Evolutionary conservation across 2,113 vertebrate species (phyloP).

Genomic region (Gavia stellata): DNA sequence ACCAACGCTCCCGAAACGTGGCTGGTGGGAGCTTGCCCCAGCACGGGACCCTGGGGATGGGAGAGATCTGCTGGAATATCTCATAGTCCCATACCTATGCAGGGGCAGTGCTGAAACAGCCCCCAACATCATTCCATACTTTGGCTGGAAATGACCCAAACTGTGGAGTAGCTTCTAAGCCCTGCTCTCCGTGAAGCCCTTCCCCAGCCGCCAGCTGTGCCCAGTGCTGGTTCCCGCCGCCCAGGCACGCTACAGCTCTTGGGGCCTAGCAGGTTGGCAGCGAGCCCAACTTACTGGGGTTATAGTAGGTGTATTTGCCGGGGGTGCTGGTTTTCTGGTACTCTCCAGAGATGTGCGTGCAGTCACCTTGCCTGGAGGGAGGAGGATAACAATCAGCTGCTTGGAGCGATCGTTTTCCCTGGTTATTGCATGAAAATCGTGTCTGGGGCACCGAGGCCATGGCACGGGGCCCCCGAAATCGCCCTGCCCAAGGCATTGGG

Average conservation of each 20-base stretch:
- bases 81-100: not conserved
- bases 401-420: not conserved
- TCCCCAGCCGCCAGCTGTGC: not conserved
- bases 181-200: not conserved
- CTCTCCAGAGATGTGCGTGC: not conserved
- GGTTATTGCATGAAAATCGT: not conserved
- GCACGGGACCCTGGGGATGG: not conserved
- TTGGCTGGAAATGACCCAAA: not conserved
- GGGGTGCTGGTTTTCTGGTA: slow-evolving; percentile 67
- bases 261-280: not conserved
- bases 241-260: not conserved
- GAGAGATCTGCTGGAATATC: not conserved
- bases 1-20: not conserved
- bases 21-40: not conserved
- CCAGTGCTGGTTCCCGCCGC: not conserved
- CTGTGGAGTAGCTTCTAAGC: not conserved
- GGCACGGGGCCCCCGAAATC: not conserved
- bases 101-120: not conserved
- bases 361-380: slow-evolving; percentile 67
- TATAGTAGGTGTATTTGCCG: slow-evolving; percentile 68
- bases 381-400: not conserved
- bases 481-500: fast-evolving
- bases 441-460: not conserved
- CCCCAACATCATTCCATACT: not conserved
- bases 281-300: slow-evolving; percentile 55